Conservation (phyloP, 2,113 vertebrate species). For the Neogobius melanostomus region DNA sequence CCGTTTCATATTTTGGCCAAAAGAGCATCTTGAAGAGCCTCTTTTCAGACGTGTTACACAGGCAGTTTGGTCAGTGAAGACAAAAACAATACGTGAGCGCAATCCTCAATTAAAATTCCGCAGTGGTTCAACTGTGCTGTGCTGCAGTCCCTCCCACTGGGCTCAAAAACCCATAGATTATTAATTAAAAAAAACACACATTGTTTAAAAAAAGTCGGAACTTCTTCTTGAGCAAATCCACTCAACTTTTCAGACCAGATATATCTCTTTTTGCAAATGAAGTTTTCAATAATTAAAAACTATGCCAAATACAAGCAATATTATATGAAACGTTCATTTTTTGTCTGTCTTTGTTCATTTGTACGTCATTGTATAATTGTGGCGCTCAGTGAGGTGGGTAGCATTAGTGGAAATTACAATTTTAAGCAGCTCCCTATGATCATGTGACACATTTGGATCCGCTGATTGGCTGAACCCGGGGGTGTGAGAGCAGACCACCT, state of each 20-base stretch:
- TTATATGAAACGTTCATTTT: not conserved
- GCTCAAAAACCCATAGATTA: not conserved
- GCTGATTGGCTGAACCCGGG: constrained; percentile 70
- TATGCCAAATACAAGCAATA: not conserved
- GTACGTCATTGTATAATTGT: too few relatives aligned
- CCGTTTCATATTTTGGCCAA: not conserved
- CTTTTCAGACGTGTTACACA: constrained; percentile 9
- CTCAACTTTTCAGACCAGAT: not conserved
- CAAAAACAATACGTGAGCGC: constrained; percentile 30
- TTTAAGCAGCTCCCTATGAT: constrained; percentile 27
- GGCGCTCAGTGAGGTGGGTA: too few relatives aligned
- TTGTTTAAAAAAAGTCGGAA: not conserved
- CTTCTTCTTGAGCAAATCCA: not conserved
- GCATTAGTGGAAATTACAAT: constrained; percentile 15
- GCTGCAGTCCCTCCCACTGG: not conserved
- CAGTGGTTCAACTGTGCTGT: constrained; percentile 25
- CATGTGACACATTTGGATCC: constrained; percentile 21
- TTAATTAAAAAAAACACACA: not conserved
- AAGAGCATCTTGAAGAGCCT: not conserved
- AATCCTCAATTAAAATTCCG: constrained; percentile 38
- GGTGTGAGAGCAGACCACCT: constrained; percentile 64
- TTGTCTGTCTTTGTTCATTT: too few relatives aligned
- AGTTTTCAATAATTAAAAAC: not conserved
- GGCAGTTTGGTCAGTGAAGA: constrained; percentile 24
- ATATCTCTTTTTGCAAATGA: too few relatives aligned